Base-by-base conservation (phyloP, 2,888 invertebrate genomes). In the Ditula angustiorana region DNA sequence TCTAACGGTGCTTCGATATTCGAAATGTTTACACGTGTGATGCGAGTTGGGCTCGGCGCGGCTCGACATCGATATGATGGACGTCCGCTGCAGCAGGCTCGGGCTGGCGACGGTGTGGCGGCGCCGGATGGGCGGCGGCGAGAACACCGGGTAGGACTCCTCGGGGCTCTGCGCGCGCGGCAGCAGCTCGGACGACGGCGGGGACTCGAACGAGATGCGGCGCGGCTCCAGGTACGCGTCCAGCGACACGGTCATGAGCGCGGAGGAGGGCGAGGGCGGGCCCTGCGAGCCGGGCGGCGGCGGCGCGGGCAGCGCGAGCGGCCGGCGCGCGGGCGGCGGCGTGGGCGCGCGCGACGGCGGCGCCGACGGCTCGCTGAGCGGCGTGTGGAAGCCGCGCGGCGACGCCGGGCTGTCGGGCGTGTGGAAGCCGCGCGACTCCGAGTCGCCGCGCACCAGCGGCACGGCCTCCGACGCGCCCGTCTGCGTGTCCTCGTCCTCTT, bases 181-280 rank as follows among this genome's bases (percentile, higher is more conserved):
- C 72, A 95, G 93, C 47, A 96, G 86, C 69, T 96, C 96, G 60
- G 96, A 96, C 72, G 95, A 94, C 2, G 96, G 95, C 10, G 96
- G 96, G 5, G 96, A 96, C 74, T 95, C 95, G 85, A 97, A 95
- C 0, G 97, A 97, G 73, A 97, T 95, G 53, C 97, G 94, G 24
- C 96, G 95, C 0, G 97, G 96, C 77, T 98, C 98, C 70, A 98
- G 92, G 79, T 97, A 98, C 21, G 96, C 97, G 72, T 98, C 98
- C 28, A 97, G 94, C 1, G 97, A 96, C 5, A 96, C 95, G 0
- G 97, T 97, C 94, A 96, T 95, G 5, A 96, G 94, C 0, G 97
- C 97, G 0, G 97, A 97, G 67, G 96, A 97, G 0, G 97, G 97
- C 0, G 97, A 96, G 0, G 96, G 96, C 0, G 96, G 95, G 13